These are phyloP conservation scores for Hippasteria phrygiana DNA, from an alignment of 53 echinoderm and acorn worm genomes.

Conservation along the genomic window DNA sequence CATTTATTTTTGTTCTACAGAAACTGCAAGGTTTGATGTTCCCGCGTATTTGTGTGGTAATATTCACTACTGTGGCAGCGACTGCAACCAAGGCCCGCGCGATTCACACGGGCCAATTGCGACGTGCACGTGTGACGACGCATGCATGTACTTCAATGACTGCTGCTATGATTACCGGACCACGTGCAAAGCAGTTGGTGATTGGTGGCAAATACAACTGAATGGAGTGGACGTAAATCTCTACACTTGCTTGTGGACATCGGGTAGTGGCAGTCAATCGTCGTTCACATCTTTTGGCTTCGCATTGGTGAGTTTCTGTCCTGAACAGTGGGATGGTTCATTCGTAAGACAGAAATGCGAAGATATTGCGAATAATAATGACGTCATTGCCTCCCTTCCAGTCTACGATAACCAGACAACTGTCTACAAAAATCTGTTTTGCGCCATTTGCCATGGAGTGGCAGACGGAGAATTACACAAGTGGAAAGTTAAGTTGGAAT, in stretches of 20 bases:
- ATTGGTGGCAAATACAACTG: background rate
- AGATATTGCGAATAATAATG: background rate
- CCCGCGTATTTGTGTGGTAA: slow-evolving; percentile 8
- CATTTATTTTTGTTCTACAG: background rate
- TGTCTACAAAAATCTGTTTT: slow-evolving; percentile 76
- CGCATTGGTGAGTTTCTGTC: slow-evolving; percentile 46
- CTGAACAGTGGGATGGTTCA: background rate
- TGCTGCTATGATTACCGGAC: slow-evolving; percentile 68
- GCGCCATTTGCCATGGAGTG: slow-evolving; percentile 72
- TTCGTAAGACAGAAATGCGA: background rate
- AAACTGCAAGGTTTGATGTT: slow-evolving; percentile 9
- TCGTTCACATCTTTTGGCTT: background rate
- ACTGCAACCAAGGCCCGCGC: slow-evolving; percentile 4
- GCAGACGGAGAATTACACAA: background rate
- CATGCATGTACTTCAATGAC: slow-evolving; percentile 56
- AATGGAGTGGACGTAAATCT: background rate
- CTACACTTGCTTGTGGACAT: slow-evolving; percentile 25
- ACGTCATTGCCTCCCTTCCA: slow-evolving; percentile 73
- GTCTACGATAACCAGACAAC: slow-evolving; percentile 66
- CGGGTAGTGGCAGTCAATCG: background rate
- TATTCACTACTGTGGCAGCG: slow-evolving; percentile 26
- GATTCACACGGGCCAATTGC: background rate
- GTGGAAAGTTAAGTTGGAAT: slow-evolving; percentile 6
- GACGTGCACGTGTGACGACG: slow-evolving; percentile 51
- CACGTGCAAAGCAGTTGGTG: background rate